Evolutionary conservation across 2,113 vertebrate genomes (phyloP), one percentile per base, ranked within the genome.

Genomic region (Halichoeres trimaculatus): DNA sequence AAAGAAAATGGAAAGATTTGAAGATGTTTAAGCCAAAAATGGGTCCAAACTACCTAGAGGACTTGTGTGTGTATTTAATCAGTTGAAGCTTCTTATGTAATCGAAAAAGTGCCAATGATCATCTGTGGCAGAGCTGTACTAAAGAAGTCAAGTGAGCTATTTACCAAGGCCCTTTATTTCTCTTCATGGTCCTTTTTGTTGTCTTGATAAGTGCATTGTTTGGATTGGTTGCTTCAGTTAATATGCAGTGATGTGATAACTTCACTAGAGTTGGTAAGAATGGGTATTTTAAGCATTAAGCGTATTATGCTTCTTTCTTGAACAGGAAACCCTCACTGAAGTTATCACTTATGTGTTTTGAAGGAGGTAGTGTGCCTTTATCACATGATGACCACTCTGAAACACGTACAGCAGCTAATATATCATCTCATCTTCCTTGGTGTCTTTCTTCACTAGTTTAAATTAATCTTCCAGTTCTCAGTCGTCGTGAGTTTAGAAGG

Each of bases 1-100:
- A 89, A 88, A 91, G 85, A 90, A 34, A 13, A 57, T 23, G 5
- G 60, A 57, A 65, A 26, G 38, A 64, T 26, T 59, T 47, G 51
- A 22, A 59, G 23, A 66, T 1, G 40, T 71, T 63, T 1, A 63
- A 74, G 52, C 51, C 57, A 67, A 54, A 68, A 72, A 38, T 74
- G 79, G 76, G 75, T 85, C 74, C 79, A 76, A 68, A 55, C 17
- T 65, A 35, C 56, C 40, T 23, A 1, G 30, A 56, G 55, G 55
- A 45, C 22, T 20, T 47, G 30, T 26, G 23, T 26, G 23, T 40
- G 52, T 51, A 26, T 80, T 60, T 5, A 53, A 62, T 55, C 10
- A 19, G 41, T 57, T 4, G 9, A 70, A 41, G 66, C 47, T 52
- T 63, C 70, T 24, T 13, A 26, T 43, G 54, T 64, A 55, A 54